Base-by-base conservation (phyloP, 2,797 vertebrate genomes). In the Crocidura indochinensis region DNA sequence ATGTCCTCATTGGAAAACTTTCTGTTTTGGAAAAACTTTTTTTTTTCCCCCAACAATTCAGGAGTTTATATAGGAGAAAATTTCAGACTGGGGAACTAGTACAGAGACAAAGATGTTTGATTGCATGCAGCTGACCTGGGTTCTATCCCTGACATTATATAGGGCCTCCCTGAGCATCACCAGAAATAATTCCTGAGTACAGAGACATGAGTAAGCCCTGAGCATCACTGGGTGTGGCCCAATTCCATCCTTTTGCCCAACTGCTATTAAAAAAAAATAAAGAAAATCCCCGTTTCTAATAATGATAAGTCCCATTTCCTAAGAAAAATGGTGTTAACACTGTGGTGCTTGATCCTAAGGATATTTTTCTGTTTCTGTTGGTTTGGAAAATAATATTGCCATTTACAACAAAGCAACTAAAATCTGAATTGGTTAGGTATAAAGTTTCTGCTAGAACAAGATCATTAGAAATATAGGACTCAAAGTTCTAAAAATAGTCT, bases 361-460 rank as follows among this genome's bases (percentile, higher is more conserved):
- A 29, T 6, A 27, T 51, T 24, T 56, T 79, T 46, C 38, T 29
- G 0, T 49, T 3, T 65, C 4, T 29, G 26, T 24, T 73, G 20
- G 5, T 67, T 67, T 74, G 75, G 31, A 17, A 68, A 27, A 22
- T 62, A 38, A 22, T 84, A n/a, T 49, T 75, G 20, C 47, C 74
- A 31, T 60, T n/a, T n/a, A 64, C 53, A 56, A 8, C 15, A 69
- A 87, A 38, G 38, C 38, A 38, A 84, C 31, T 38, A 69, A 27
- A 51, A 51, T 51, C 22, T 15, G 64, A 87, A 85, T 31, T 64
- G 82, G 24, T 80, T 27, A 56, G 56, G 76, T 73, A 69, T 6
- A 49, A 44, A 93, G 65, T 84, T 83, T 81, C 38, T 88, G 12
- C 68, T 62, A 46, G 8, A 83, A 84, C 91, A n/a, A 4, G n/a